Conservation (phyloP, 2,113 vertebrate genomes). For the Pica pica region DNA sequence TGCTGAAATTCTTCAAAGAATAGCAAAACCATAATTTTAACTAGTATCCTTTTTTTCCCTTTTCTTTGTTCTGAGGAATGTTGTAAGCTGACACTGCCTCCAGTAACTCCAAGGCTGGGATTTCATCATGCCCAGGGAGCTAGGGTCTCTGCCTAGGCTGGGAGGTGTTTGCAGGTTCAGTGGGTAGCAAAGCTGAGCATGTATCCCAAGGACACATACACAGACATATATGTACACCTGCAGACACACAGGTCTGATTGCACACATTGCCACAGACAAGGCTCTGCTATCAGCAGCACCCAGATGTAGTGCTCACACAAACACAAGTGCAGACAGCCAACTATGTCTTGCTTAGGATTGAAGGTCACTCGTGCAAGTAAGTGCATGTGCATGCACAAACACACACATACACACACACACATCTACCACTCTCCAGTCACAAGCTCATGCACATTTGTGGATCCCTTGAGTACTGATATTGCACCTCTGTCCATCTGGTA, state of each 20-base stretch:
- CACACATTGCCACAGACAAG: neutral
- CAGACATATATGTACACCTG: accelerated
- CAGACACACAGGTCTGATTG: neutral
- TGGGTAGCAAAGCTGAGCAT: neutral
- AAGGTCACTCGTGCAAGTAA: neutral
- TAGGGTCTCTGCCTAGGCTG: neutral
- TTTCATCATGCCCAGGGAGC: neutral
- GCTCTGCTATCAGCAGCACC: neutral
- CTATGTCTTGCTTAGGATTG: neutral
- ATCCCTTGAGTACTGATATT: neutral
- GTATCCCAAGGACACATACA: too few relatives aligned
- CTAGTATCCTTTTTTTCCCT: neutral
- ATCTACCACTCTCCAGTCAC: neutral
- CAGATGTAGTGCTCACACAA: neutral
- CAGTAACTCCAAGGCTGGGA: neutral
- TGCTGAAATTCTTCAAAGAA: neutral
- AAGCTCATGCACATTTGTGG: accelerated
- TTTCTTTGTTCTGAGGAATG: neutral
- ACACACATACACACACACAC: neutral
- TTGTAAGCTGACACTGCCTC: neutral
- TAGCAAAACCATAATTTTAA: neutral
- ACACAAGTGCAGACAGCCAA: neutral
- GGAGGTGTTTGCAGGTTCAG: neutral
- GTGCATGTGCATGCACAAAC: accelerated
- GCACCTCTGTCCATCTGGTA: neutral